Base-by-base conservation (phyloP, 2,113 vertebrate species). In the Apaloderma vittatum region DNA sequence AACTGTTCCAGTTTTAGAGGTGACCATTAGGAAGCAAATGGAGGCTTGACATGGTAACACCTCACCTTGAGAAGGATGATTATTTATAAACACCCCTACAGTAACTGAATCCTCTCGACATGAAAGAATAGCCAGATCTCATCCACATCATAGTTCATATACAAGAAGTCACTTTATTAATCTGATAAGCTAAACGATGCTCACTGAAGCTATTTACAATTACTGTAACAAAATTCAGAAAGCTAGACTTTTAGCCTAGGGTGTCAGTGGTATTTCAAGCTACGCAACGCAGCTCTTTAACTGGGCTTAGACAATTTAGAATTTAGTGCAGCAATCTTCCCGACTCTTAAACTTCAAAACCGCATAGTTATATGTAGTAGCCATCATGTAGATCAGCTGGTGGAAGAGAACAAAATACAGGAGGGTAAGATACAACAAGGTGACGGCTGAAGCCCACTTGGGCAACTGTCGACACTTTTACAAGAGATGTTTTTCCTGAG, bases 321-420 rank as follows among this genome's bases (percentile, higher is more conserved):
- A 99, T 98, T 99, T 99, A 99, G 99, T 99, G 99, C 99, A 99
- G 99, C 99, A 99, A 98, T 99, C 99, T 99, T 99, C 99, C 99
- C 99, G 99, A 99, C 99, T 99, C 99, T 99, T 99, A 99, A 99
- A 99, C 99, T 99, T 99, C 99, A 99, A 99, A 99, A 99, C 99
- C 90, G 99, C 99, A 99, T 99, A 99, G 99, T 99, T 99, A 99
- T 99, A 99, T 98, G 99, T 99, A 96, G 99, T 99, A 99, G 99
- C 99, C 99, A 99, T 99, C 99, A 99, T 99, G 99, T 99, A 99
- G 99, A 99, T 99, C 98, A 99, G 99, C 99, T 99, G 99, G 99
- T 99, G 99, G 98, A 99, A 99, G 98, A 99, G 98, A 99, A 99
- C 99, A 99, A 98, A 99, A 98, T 96, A 97, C 98, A 99, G 98